These are phyloP conservation scores for Nebria salina DNA, from an alignment of 2,888 invertebrate genomes.

Conservation along the genomic window DNA sequence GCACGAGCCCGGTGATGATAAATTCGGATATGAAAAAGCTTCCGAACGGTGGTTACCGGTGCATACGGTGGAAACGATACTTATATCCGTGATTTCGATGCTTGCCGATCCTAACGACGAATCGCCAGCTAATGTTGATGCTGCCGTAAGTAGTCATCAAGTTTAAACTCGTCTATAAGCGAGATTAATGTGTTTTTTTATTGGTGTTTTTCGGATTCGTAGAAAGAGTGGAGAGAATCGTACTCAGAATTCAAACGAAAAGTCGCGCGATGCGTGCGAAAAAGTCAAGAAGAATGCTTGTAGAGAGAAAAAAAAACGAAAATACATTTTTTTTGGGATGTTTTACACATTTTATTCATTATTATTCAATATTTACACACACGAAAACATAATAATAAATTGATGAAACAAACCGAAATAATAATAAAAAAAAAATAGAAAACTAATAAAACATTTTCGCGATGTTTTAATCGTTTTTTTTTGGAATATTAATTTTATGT, in stretches of 20 bases:
- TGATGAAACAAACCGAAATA: slow-evolving; percentile 29
- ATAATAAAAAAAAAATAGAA: background rate
- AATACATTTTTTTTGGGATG: background rate
- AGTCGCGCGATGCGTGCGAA: slow-evolving; percentile 97
- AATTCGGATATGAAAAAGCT: slow-evolving; percentile 98
- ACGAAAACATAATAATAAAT: slow-evolving; percentile 36
- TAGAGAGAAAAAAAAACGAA: slow-evolving; percentile 71
- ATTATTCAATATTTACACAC: slow-evolving; percentile 43
- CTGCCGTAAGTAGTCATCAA: slow-evolving; percentile 79
- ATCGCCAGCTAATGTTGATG: slow-evolving; percentile 99
- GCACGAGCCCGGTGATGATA: slow-evolving; percentile 98
- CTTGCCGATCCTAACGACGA: slow-evolving; percentile 99
- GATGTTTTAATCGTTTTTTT: slow-evolving; percentile 12
- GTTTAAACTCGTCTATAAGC: background rate
- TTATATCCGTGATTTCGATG: slow-evolving; percentile 99
- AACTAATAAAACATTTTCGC: slow-evolving; percentile 23
- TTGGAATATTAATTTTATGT: background rate
- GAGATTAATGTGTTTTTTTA: slow-evolving; percentile 49
- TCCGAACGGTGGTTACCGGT: slow-evolving; percentile 98
- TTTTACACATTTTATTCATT: slow-evolving; percentile 20
- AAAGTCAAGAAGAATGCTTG: slow-evolving; percentile 98
- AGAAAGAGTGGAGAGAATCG: slow-evolving; percentile 99
- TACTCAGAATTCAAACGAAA: slow-evolving; percentile 97
- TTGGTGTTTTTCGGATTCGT: slow-evolving; percentile 58
- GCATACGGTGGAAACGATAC: slow-evolving; percentile 98